These are phyloP conservation scores for Cyprinodon diabolis DNA, from an alignment of 2,797 vertebrate genomes.

Conservation along the genomic window DNA sequence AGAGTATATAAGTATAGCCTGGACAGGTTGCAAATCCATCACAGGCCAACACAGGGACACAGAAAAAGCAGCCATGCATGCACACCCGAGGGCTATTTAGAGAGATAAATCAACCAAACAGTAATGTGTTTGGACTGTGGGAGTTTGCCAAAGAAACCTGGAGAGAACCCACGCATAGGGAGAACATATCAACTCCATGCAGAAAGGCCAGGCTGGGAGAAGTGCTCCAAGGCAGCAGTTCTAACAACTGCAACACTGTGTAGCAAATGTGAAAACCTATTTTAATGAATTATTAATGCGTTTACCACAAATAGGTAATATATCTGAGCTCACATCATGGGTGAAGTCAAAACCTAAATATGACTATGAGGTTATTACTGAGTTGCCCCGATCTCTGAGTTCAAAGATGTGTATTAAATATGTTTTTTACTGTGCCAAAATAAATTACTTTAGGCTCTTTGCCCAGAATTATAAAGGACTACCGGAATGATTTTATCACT, in stretches of 20 bases:
- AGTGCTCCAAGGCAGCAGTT: not conserved
- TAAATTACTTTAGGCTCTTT: not conserved
- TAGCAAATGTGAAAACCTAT: not conserved
- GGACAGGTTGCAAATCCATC: not conserved
- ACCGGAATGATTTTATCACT: not conserved
- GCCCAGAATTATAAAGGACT: not conserved
- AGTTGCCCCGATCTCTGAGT: not conserved
- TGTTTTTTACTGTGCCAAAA: not conserved
- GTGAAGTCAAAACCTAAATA: not conserved
- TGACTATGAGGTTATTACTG: not conserved
- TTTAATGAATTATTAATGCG: conserved; percentile 2
- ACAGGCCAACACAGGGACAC: not conserved
- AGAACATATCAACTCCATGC: not conserved
- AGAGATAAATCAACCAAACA: not conserved
- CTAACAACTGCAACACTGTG: not conserved
- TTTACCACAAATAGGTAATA: not conserved
- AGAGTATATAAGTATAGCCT: not conserved
- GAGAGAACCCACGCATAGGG: not conserved
- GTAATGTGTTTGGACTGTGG: not conserved
- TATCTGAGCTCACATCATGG: not conserved
- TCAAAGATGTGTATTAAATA: not conserved
- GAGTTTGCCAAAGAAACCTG: not conserved
- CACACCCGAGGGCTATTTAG: not conserved
- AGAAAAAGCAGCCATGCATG: not conserved
- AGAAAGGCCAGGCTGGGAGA: not conserved